Base-by-base conservation (phyloP, 2,888 invertebrate genomes). In the Cephalotes varians region DNA sequence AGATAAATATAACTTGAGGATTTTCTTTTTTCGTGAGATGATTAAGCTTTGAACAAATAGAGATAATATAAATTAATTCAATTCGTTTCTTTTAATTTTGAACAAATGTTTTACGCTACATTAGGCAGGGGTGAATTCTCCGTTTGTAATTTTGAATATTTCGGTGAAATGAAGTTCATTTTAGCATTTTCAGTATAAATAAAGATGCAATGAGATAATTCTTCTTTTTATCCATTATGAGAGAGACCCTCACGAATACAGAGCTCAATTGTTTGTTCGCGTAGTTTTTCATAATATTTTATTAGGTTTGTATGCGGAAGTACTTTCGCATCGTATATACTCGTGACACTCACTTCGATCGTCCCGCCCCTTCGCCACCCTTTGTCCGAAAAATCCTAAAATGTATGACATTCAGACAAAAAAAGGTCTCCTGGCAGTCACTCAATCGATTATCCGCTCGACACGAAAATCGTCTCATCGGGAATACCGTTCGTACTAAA, bases 241-340 rank as follows among this genome's bases (percentile, higher is more conserved):
- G n/a, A n/a, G n/a, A n/a, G n/a, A n/a, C 40, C 31, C 67, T 76
- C 7, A 21, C 28, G 15, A 62, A 4, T 21, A 37, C 25, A 28
- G n/a, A 76, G 9, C 10, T 76, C 40, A n/a, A 12, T 67, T 67
- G 28, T 76, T 83, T 83, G 76, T 81, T 73, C 72, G 80, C 40
- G 62, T 56, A 31, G 72, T 90, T 90, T 87, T 86, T 84, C 84
- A 87, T 81, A 86, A 90, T 90, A 87, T 90, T 88, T 88, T 87
- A 87, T 88, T 85, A 87, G 84, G 85, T 82, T 84, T 86, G 83
- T 85, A 51, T 83, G 44, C 87, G 85, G 65, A 87, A 87, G 83
- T 85, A 82, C 84, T 83, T 84, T 74, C 67, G 49, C 49, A 5
- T 62, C 64, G 69, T 54, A 34, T 34, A 72, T n/a, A n/a, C 80